phyloP scores from a whole-genome alignment of 2,797 vertebrate genomes.

The Lophura swinhoii region DNA sequence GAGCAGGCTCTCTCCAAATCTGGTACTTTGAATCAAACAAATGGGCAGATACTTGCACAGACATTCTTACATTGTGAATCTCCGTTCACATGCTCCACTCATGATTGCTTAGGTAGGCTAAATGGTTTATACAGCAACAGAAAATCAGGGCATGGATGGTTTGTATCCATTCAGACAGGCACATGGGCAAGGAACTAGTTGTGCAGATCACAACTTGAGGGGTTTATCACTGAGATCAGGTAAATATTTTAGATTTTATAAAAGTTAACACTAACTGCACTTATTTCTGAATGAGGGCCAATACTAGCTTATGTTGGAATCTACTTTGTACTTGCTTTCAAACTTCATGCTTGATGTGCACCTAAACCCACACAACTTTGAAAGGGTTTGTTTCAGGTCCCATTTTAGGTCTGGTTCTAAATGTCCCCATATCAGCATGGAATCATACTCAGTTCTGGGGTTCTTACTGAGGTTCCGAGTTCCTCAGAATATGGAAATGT shows the following conservation, averaged over 20 bases:
- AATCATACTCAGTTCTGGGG: neutral
- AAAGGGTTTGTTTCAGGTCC: neutral
- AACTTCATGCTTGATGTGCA: neutral
- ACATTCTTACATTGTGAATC: neutral
- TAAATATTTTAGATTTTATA: slow-evolving; percentile 5
- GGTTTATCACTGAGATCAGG: neutral
- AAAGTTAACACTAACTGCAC: slow-evolving; percentile 1
- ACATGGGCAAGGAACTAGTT: neutral
- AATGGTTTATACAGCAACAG: neutral
- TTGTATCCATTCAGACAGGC: neutral
- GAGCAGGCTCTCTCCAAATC: neutral
- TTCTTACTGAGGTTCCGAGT: neutral
- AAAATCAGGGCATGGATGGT: fast-evolving
- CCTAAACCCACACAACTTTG: neutral
- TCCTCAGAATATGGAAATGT: neutral
- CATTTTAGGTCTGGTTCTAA: neutral
- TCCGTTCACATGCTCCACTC: neutral
- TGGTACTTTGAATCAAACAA: neutral
- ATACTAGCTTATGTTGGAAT: neutral
- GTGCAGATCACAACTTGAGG: neutral
- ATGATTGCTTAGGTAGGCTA: neutral
- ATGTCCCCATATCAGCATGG: neutral
- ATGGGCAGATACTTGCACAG: neutral
- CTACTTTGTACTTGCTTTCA: neutral
- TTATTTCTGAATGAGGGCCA: slow-evolving; percentile 23